A percentile compares a stretch with the other conserved stretches of the same genome.
These are phyloP conservation scores for Promerops cafer DNA, from an alignment of 2,113 vertebrate genomes.

Conservation along the genomic window DNA sequence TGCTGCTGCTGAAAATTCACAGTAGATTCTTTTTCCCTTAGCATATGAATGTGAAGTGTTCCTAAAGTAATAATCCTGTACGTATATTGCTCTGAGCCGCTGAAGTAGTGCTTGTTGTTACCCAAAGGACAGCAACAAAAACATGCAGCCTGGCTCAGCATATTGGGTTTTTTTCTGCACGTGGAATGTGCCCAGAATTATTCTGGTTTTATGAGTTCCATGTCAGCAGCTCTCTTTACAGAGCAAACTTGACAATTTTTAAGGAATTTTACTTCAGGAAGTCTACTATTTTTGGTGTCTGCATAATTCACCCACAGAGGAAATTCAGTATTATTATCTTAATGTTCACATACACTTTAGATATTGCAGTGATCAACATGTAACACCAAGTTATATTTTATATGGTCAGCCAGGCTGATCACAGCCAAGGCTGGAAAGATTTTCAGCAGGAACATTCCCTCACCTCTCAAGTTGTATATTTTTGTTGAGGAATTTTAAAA, in stretches of 20 bases:
- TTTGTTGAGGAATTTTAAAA: not conserved
- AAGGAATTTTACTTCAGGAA: not conserved
- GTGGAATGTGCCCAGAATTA: not conserved
- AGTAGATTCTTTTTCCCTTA: not conserved
- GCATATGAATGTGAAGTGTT: not conserved
- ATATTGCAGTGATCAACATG: not conserved
- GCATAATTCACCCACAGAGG: not conserved
- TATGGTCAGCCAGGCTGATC: not conserved
- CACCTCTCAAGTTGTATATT: fast-evolving
- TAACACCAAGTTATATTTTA: not conserved
- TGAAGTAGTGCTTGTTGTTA: not conserved
- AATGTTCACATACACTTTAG: not conserved
- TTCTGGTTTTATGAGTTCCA: not conserved
- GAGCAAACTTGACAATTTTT: not conserved
- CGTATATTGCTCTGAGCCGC: not conserved
- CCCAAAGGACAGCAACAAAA: not conserved
- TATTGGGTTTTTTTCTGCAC: not conserved
- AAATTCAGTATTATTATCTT: not conserved
- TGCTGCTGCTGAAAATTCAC: not conserved
- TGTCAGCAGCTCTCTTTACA: not conserved
- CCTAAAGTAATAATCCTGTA: not conserved
- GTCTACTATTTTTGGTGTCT: not conserved
- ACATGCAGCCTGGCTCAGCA: not conserved
- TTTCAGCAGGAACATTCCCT: not conserved
- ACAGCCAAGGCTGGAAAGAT: not conserved